Conservation (phyloP, 1,140 invertebrate species). For the Reticulitermes speratus region DNA sequence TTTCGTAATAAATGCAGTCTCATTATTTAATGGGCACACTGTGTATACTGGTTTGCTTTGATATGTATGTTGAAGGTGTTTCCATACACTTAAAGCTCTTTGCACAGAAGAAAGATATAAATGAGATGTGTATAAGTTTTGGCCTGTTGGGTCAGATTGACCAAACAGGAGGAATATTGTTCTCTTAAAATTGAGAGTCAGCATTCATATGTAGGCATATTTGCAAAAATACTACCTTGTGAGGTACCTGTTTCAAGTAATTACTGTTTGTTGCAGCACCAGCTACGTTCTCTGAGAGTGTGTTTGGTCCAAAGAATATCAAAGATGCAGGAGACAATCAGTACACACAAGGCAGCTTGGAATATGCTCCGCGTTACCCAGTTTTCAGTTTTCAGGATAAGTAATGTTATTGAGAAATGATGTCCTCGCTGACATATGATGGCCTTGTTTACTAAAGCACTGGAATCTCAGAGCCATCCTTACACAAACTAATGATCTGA, state of each 20-base stretch:
- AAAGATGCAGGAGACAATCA: conserved; percentile 25
- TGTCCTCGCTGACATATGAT: background rate
- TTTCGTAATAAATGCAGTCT: too few relatives aligned
- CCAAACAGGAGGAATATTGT: background rate
- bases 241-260: too few relatives aligned
- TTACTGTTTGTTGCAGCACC: conserved; percentile 17
- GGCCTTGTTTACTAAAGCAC: background rate
- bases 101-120: background rate
- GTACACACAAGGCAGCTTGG: conserved; percentile 23
- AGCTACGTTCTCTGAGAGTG: conserved; percentile 18
- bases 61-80: too few relatives aligned
- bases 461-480: background rate
- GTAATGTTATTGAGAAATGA: background rate
- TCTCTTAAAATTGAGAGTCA: background rate
- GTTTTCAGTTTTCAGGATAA: conserved; percentile 19
- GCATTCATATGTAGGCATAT: background rate
- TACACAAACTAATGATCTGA: background rate
- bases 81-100: background rate
- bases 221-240: too few relatives aligned
- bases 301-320: conserved; percentile 27
- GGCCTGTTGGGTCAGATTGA: background rate
- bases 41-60: too few relatives aligned
- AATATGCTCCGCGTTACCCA: conserved; percentile 25
- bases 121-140: background rate
- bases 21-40: too few relatives aligned